A percentile compares a stretch with the other conserved stretches of the same genome.
These are phyloP conservation scores for Hyppa rectilinea DNA, from an alignment of 2,888 invertebrate species.

Conservation along the genomic window DNA sequence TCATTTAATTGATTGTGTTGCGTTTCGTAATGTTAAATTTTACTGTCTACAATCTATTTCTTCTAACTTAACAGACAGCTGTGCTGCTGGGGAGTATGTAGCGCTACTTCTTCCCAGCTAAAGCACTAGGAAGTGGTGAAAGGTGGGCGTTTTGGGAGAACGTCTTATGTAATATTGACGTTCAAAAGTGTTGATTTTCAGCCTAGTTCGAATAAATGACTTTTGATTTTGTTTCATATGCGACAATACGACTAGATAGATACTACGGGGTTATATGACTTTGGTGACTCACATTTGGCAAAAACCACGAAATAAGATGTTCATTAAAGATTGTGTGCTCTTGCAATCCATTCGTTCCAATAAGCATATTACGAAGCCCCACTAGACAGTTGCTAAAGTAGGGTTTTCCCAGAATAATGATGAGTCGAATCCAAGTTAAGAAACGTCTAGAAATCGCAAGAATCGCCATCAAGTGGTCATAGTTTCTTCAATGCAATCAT, in stretches of 20 bases:
- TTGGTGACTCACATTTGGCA: neutral
- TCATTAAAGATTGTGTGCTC: neutral
- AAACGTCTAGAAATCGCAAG: neutral
- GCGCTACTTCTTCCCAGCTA: too few relatives aligned
- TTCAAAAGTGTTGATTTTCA: too few relatives aligned
- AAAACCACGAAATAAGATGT: neutral
- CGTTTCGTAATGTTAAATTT: too few relatives aligned
- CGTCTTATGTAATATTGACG: too few relatives aligned
- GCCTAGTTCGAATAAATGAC: too few relatives aligned
- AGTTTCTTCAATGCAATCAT: neutral
- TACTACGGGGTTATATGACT: neutral
- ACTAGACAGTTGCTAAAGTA: neutral
- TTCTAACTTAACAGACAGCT: too few relatives aligned
- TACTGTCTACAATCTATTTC: too few relatives aligned
- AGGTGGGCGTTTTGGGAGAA: too few relatives aligned
- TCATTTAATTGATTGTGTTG: too few relatives aligned
- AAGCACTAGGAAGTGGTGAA: too few relatives aligned
- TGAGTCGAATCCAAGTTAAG: constrained; percentile 6
- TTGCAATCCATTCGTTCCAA: neutral
- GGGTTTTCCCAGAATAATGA: neutral
- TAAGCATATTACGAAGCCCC: neutral
- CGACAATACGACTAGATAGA: neutral
- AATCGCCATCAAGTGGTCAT: neutral
- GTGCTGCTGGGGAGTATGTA: too few relatives aligned
- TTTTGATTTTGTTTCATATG: too few relatives aligned